A percentile compares a stretch with the other conserved stretches of the same genome.
Conservation (phyloP, 2,113 vertebrate species). For the Mus musculus region GRCm39 chr8:126252501-126253000, state of each 20-base stretch:
- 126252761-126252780: background rate
- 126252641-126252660: background rate
- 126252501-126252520: background rate
- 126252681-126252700: accelerated
- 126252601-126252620: background rate
- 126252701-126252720: no score
- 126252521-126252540: background rate
- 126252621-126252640: background rate
- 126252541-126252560: background rate
- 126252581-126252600: background rate
- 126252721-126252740: background rate
- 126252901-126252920: accelerated
- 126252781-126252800: background rate
- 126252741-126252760: background rate
- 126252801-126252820: background rate
- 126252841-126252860: background rate
- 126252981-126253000: background rate
- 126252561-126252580: background rate
- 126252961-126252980: background rate
- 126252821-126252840: background rate
- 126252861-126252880: background rate
- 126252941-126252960: background rate
- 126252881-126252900: accelerated
- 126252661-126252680: background rate
- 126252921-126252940: background rate